A percentile compares a stretch with the other conserved stretches of the same genome.
Conservation (phyloP, 2,797 vertebrate species). For the Nyctibius grandis region DNA sequence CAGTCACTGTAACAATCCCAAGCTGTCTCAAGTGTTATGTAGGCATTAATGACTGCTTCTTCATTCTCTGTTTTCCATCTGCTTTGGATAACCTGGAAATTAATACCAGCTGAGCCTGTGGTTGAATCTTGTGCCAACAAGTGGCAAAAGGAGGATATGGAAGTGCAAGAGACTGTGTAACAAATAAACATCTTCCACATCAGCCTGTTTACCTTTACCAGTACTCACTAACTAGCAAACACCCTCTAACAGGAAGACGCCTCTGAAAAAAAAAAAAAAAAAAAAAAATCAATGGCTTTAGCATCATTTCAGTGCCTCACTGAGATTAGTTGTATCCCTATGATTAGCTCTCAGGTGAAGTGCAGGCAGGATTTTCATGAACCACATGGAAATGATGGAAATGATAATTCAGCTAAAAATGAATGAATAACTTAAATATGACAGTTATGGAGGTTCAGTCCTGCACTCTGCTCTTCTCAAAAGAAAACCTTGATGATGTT, state of each 20-base stretch:
- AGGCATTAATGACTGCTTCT: neutral
- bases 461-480: neutral
- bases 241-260: rapidly evolving
- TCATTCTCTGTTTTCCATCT: constrained; percentile 43
- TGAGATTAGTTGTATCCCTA: neutral
- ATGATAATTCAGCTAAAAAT: neutral
- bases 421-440: neutral
- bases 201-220: neutral
- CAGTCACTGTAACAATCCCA: neutral
- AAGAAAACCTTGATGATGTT: neutral
- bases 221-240: neutral
- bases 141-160: neutral
- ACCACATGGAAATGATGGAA: neutral
- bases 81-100: constrained; percentile 44
- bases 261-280: neutral
- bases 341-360: neutral
- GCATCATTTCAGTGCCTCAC: neutral
- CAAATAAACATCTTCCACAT: neutral
- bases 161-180: neutral
- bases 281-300: neutral
- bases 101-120: constrained; percentile 26
- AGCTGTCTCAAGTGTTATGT: neutral
- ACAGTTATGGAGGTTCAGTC: neutral
- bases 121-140: neutral
- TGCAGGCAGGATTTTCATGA: neutral